Percentiles rank a stretch among this genome's conserved stretches.
phyloP scores from a whole-genome alignment of 2,113 vertebrate species.

The Silurus glanis region DNA sequence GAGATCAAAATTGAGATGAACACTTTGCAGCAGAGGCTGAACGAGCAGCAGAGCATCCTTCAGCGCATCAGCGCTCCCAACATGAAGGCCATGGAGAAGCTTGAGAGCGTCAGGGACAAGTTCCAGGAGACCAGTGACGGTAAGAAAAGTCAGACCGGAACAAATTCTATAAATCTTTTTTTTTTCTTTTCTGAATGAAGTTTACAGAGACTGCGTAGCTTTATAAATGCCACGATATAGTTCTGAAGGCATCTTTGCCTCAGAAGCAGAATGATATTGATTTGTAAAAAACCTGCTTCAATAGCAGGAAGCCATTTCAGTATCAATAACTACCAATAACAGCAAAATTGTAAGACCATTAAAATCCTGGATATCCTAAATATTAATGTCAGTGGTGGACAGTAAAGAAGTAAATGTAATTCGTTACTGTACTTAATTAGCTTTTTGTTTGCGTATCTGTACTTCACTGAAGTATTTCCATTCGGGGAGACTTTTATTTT shows the following conservation, averaged over 20 bases:
- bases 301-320: not conserved
- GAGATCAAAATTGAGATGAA: slow-evolving; percentile 90
- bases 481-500: too few relatives aligned
- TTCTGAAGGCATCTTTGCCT: not conserved
- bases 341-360: not conserved
- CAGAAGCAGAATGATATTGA: not conserved
- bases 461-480: too few relatives aligned
- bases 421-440: too few relatives aligned
- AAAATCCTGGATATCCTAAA: not conserved
- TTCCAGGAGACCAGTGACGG: slow-evolving; percentile 94
- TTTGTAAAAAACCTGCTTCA: not conserved
- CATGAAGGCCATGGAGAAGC: slow-evolving; percentile 97
- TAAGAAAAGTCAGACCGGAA: slow-evolving; percentile 51
- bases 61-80: slow-evolving; percentile 93
- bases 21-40: slow-evolving; percentile 87
- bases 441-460: too few relatives aligned
- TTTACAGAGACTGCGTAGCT: not conserved
- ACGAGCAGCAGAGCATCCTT: slow-evolving; percentile 91
- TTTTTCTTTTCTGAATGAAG: not conserved
- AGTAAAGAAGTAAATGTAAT: too few relatives aligned
- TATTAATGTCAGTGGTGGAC: not conserved
- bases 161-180: not conserved
- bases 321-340: not conserved
- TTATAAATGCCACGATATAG: not conserved
- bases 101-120: slow-evolving; percentile 92